These are phyloP conservation scores for Galeruca laticollis DNA, from an alignment of 2,888 invertebrate genomes.

Conservation along the genomic window DNA sequence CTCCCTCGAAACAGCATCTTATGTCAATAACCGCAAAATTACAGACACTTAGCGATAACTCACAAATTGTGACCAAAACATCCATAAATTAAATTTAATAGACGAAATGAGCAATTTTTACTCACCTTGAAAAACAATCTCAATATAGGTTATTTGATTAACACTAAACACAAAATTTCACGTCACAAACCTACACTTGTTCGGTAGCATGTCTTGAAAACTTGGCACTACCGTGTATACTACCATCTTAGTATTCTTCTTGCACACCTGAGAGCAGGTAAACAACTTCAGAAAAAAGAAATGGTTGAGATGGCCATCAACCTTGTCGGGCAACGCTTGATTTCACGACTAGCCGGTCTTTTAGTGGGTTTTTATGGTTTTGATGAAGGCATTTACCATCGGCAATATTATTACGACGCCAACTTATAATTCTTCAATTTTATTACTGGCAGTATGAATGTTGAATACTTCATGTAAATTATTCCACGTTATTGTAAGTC, in stretches of 20 bases:
- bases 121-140: background rate
- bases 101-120: background rate
- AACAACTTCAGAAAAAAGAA: conserved; percentile 36
- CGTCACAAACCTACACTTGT: conserved; percentile 23
- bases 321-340: conserved; percentile 37
- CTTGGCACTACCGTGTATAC: conserved; percentile 33
- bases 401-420: background rate
- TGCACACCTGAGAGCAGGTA: conserved; percentile 39
- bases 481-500: background rate
- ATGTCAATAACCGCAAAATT: conserved; percentile 1
- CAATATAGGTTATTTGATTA: background rate
- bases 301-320: conserved; percentile 38
- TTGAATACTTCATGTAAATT: background rate
- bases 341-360: conserved; percentile 33
- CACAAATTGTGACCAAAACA: background rate
- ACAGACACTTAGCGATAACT: background rate
- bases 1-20: conserved; percentile 4
- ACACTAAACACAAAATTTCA: conserved; percentile 14
- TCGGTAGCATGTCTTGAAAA: conserved; percentile 30
- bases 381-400: conserved; percentile 3
- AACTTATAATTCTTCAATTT: background rate
- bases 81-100: background rate
- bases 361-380: conserved; percentile 23
- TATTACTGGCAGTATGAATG: background rate
- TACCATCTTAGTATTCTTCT: conserved; percentile 36